Conservation (phyloP, 2,888 invertebrate species). For the Ornithoptera alexandrae region DNA sequence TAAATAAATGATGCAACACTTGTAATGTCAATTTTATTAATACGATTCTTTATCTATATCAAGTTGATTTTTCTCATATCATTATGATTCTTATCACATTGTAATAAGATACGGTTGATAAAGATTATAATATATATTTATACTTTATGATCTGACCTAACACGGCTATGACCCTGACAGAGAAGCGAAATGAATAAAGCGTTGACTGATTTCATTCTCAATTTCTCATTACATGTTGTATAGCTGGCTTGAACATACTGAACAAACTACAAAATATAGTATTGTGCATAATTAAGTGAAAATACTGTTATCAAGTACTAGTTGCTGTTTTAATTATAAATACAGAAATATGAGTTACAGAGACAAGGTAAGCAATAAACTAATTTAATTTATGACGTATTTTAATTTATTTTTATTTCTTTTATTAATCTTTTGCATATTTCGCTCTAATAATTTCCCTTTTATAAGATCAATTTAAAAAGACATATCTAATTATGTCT, state of each 20-base stretch:
- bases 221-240: conserved; percentile 9
- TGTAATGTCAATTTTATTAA: background rate
- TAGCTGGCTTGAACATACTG: background rate
- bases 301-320: background rate
- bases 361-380: conserved; percentile 23
- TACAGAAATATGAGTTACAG: conserved; percentile 26
- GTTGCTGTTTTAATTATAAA: conserved; percentile 1
- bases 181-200: conserved; percentile 18
- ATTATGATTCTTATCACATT: conserved; percentile 14
- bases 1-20: background rate
- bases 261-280: background rate
- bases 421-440: background rate
- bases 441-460: background rate
- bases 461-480: conserved; percentile 4
- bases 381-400: background rate
- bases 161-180: conserved; percentile 25
- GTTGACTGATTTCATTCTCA: conserved; percentile 22
- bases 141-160: conserved; percentile 26
- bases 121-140: conserved; percentile 4
- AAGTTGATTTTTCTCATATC: background rate
- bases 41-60: background rate
- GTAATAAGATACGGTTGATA: conserved; percentile 7
- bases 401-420: background rate
- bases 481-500: background rate
- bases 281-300: background rate